Evolutionary conservation across 2,888 invertebrate genomes (phyloP), one percentile per base, ranked within the genome.

Genomic region (Hoplodrina blanda): DNA sequence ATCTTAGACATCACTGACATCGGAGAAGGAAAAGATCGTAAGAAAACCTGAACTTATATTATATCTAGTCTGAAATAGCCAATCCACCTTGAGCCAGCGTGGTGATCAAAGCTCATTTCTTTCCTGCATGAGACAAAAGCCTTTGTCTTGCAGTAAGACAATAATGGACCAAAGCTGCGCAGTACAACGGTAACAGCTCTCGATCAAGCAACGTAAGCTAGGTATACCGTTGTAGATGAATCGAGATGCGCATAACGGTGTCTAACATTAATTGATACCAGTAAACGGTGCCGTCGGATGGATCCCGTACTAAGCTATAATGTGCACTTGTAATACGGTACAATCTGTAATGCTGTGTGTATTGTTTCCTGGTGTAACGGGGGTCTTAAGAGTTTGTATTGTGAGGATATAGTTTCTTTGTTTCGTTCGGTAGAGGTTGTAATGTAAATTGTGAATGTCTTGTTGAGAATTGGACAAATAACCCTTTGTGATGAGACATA

Each of bases 211-310:
- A 68, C 75, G 68, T 52, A 15, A 64, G 70, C 74, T 85, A 69
- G 62, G 66, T 73, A 63, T 82, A 73, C 76, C 80, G 78, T 83
- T 78, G 33, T 17, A 65, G 56, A 56, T 64, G 13, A 49, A 66
- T 63, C 64, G 66, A 85, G 85, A 85, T 85, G 86, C 72, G 77
- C 64, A 54, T 87, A 89, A 89, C 89, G 83, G 88, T 81, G 62
- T 56, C 33, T 44, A 69, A 56, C 83, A 88, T 88, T 89, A 89
- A 88, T 88, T 88, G 89, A 87, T 89, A 80, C 81, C 62, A 76
- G 83, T 85, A 84, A 89, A 89, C 79, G 83, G 84, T 89, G 89
- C 85, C 81, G 78, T 72, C 62, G 57, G 86, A 84, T 86, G 57
- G 85, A 86, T 80, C 56, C 82, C 73, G 78, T 54, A 37, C 82